These are phyloP conservation scores for Solen grandis DNA, from an alignment of 1,140 invertebrate genomes.

Conservation along the genomic window DNA sequence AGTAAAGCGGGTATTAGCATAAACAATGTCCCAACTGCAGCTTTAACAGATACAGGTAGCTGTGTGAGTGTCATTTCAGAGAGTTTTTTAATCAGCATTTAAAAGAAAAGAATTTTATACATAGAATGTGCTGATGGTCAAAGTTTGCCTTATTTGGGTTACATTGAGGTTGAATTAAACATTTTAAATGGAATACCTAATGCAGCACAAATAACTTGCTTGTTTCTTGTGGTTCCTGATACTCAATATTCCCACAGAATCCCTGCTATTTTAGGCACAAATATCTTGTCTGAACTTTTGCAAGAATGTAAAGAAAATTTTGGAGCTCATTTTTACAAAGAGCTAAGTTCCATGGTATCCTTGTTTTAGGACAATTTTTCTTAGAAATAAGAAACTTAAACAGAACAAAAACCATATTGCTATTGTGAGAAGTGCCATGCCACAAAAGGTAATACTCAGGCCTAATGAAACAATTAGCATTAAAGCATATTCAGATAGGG, in stretches of 20 bases:
- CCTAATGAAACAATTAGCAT: neutral
- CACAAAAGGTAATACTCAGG: neutral
- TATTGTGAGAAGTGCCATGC: neutral
- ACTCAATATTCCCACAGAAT: neutral
- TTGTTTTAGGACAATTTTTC: neutral
- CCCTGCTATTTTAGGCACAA: constrained; percentile 29
- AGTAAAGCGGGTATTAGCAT: neutral
- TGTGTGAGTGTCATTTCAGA: neutral
- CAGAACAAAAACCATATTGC: neutral
- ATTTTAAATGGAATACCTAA: neutral
- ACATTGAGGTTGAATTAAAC: constrained; percentile 4
- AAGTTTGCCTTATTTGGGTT: neutral
- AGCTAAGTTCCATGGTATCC: constrained; percentile 26
- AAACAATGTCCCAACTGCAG: neutral
- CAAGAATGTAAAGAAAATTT: constrained; percentile 4
- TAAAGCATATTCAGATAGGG: neutral
- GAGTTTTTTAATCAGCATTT: neutral
- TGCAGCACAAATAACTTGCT: neutral
- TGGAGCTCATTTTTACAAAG: constrained; percentile 18
- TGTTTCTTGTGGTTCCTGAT: neutral
- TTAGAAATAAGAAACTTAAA: neutral
- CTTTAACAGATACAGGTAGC: constrained; percentile 5
- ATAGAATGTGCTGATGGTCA: constrained; percentile 16
- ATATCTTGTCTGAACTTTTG: constrained; percentile 28
- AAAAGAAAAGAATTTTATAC: neutral